These are phyloP conservation scores for Euphonia xanthogaster DNA, from an alignment of 2,797 vertebrate genomes.

Conservation along the genomic window DNA sequence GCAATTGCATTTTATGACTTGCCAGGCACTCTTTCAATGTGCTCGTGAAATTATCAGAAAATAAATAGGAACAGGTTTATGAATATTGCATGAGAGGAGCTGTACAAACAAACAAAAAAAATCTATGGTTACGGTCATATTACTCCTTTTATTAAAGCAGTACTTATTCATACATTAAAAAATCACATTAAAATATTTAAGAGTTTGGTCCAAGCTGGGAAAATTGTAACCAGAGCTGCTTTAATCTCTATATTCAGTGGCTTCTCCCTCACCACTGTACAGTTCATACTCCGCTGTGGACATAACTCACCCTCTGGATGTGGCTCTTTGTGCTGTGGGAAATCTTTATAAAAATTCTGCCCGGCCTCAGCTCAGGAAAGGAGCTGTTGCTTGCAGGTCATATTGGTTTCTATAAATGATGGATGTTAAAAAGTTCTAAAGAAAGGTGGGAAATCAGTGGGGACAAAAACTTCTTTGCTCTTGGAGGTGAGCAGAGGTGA, in stretches of 20 bases:
- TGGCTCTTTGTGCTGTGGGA: background rate
- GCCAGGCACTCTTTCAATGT: background rate
- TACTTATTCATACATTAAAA: slow-evolving; percentile 17
- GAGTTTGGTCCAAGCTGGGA: background rate
- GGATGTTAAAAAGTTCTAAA: background rate
- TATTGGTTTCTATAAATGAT: background rate
- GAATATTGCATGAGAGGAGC: slow-evolving; percentile 47
- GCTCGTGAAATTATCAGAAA: slow-evolving; percentile 37
- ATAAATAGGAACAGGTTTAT: background rate
- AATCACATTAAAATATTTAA: background rate
- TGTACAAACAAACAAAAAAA: slow-evolving; percentile 7
- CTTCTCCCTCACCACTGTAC: background rate
- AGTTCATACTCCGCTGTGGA: background rate
- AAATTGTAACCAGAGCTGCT: background rate
- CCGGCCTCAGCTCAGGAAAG: background rate
- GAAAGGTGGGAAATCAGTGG: background rate
- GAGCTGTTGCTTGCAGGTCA: background rate
- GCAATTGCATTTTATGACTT: slow-evolving; percentile 35
- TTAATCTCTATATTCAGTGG: background rate
- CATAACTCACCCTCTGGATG: background rate
- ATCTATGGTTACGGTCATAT: background rate
- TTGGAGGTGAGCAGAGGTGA: background rate
- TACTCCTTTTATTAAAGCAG: slow-evolving; percentile 6
- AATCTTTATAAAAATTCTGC: background rate
- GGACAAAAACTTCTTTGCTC: background rate